Percentiles rank a stretch among this genome's conserved stretches.
phyloP scores from a whole-genome alignment of 2,113 vertebrate genomes.

The Equus quagga region DNA sequence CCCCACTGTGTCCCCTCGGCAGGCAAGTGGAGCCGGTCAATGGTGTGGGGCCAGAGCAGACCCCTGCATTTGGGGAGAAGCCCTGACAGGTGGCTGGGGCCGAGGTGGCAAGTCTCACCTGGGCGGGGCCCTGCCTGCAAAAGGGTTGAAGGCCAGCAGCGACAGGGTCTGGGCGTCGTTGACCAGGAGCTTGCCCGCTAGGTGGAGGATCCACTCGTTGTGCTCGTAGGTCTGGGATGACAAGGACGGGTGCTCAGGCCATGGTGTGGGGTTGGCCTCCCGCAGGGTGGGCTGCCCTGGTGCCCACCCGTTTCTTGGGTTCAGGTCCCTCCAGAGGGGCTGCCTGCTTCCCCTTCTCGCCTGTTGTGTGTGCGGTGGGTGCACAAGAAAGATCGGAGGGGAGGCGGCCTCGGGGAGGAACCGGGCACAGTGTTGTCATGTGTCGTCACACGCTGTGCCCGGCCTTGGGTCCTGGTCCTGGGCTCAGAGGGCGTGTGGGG shows the following conservation, averaged over 20 bases:
- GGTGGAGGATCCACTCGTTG: slow-evolving; percentile 96
- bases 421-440: neutral
- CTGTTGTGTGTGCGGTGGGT: too few species aligned
- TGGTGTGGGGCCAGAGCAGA: neutral
- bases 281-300: too few species aligned
- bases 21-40: neutral
- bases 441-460: too few species aligned
- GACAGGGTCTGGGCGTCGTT: slow-evolving; percentile 91
- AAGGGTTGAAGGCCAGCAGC: slow-evolving; percentile 93
- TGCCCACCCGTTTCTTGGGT: neutral
- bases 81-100: neutral
- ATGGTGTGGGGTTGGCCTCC: neutral
- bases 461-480: neutral
- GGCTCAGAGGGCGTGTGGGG: neutral
- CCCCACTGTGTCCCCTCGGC: neutral
- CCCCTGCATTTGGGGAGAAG: neutral
- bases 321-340: neutral
- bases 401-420: neutral
- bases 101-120: slow-evolving; percentile 86
- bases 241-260: neutral
- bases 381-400: neutral
- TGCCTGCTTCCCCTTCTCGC: neutral
- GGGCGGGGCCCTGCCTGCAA: slow-evolving; percentile 88
- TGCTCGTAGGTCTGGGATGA: slow-evolving; percentile 95
- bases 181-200: slow-evolving; percentile 94